Evolutionary conservation across 2,797 vertebrate species (phyloP), one percentile per base, ranked within the genome.

Genomic region (Harpagifer antarcticus): DNA sequence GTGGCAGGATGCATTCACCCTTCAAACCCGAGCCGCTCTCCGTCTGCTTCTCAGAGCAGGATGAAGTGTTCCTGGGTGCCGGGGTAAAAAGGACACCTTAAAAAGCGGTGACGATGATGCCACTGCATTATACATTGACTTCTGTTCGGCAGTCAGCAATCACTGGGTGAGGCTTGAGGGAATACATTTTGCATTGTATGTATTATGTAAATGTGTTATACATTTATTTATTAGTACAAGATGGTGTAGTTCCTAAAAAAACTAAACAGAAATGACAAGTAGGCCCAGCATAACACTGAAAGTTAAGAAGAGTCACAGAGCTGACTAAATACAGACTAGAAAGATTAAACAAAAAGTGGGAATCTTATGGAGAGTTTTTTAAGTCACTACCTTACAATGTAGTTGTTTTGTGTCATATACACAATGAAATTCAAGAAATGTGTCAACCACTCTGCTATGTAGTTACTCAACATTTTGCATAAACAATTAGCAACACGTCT

Each of bases 161-260:
- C 86, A 85, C 78, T 20, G 67, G 57, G 40, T 61, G 61, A 79
- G 61, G 76, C 86, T 85, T 84, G 31, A 19, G 88, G 87, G 88
- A 89, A 82, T 84, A 81, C 14, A 49, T 81, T 85, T 88, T 85
- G 85, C 82, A 87, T 86, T 79, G 80, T 85, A 84, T 86, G 76
- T 83, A 83, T 88, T 88, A 90, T 89, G 86, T 75, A 86, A 86
- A 89, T 89, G 31, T 58, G 78, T 76, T 59, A 86, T 89, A 71
- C 83, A 88, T 92, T 66, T 86, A 91, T 90, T 86, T 84, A 90
- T 90, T 52, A 81, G 76, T 62, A 86, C 87, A 88, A 74, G 82
- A 77, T 82, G 78, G 64, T 81, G 77, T 68, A 31, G 73, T 86
- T 42, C 6, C 9, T 20, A 56, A 16, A 47, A 55, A 27, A 79